Conservation (phyloP, 1,140 invertebrate species). For the Drosophila murphyi region DNA sequence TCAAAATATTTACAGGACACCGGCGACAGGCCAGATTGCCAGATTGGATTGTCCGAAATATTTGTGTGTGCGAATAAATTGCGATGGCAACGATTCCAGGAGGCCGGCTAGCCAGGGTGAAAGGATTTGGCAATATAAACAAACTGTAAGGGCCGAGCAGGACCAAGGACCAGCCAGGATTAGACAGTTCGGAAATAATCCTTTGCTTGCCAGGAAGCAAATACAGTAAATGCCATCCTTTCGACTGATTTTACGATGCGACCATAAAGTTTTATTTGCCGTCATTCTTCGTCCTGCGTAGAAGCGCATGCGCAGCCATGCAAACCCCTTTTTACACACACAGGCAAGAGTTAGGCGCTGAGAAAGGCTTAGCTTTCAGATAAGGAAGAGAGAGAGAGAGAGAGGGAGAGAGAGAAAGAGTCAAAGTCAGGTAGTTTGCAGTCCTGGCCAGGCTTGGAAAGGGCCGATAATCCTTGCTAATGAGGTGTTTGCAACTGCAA, state of each 20-base stretch:
- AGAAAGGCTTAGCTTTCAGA: conserved; percentile 77
- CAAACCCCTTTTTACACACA: conserved; percentile 65
- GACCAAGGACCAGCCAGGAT: conserved; percentile 64
- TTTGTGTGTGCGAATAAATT: conserved; percentile 61
- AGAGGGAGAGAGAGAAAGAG: conserved; percentile 5
- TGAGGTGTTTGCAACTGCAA: conserved; percentile 62
- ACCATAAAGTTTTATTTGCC: conserved; percentile 78
- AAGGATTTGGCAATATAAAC: conserved; percentile 65
- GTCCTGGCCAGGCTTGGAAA: not conserved
- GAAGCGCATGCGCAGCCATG: conserved; percentile 61
- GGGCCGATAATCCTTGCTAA: conserved; percentile 72
- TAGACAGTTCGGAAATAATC: conserved; percentile 76
- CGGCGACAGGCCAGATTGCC: conserved; percentile 29
- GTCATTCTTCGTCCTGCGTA: conserved; percentile 61
- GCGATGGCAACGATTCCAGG: conserved; percentile 60
- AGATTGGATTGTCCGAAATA: conserved; percentile 49
- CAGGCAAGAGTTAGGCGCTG: conserved; percentile 69
- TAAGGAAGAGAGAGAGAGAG: not conserved
- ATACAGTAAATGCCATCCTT: conserved; percentile 48
- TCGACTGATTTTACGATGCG: conserved; percentile 57
- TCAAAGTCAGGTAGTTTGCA: not conserved
- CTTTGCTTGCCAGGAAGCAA: conserved; percentile 80
- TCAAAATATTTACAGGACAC: conserved; percentile 75
- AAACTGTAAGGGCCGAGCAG: conserved; percentile 10
- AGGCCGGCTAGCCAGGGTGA: conserved; percentile 28